Evolutionary conservation across 2,113 vertebrate genomes (phyloP), one percentile per base, ranked within the genome.

Genomic region (Haemorhous mexicanus): DNA sequence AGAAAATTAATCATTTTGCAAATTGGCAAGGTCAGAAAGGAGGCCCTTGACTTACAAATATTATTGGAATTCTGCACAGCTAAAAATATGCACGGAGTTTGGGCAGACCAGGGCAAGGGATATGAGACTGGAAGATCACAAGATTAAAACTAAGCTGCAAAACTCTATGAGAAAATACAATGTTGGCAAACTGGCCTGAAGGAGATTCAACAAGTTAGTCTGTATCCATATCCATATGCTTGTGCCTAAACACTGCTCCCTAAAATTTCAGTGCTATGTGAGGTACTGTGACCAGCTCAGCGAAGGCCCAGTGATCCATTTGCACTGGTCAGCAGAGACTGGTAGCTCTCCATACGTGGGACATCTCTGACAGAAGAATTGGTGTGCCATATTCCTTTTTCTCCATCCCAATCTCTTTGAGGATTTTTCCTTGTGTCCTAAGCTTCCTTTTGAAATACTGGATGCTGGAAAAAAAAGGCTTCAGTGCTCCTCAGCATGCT

Each of bases 331-430:
- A 37, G 26, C 3, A 3, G 6, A 68, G 15, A 59, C 22, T 15
- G 6, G 13, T 5, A 8, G 10, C 35, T 47, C 27, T 43, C 46
- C n/a, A 10, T 11, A 46, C 0, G 0, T 30, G 12, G 19, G 35
- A 50, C 9, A 61, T 30, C 4, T 68, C 33, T 63, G 27, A 73
- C 12, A 47, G 21, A 24, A 90, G 64, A 87, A 64, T 10, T 15
- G 12, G 10, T 6, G 4, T 59, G 8, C 49, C 5, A 33, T 52
- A 23, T 44, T 58, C 24, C 18, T 69, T 87, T 84, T 64, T 7
- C 24, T 44, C 9, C 16, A 47, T 16, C 1, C 3, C 11, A 56
- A 4, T 10, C 7, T 66, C 41, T 59, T 37, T 21, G 10, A 24
- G 2, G 22, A 33, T n/a, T 33, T 59, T 56, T 44, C 14, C 20